Conservation (phyloP, 30 jellyfish, hydroid and myxozoan species). For the Cassiopea xamachana region DNA sequence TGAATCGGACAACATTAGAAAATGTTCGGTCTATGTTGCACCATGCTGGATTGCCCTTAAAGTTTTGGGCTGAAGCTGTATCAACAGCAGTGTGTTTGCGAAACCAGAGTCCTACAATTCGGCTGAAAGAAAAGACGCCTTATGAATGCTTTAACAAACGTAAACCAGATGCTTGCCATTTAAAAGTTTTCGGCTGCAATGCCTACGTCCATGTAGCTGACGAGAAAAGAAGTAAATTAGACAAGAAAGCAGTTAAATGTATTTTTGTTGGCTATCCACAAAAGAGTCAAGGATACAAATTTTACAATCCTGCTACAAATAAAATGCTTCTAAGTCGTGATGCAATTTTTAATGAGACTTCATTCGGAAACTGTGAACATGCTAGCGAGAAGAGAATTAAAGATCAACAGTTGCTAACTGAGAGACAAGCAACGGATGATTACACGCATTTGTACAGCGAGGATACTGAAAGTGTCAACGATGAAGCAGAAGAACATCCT, state of each 20-base stretch:
- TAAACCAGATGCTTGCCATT: background rate
- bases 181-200: conserved; percentile 38
- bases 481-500: conserved; percentile 2
- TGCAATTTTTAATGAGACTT: background rate
- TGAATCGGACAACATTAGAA: too few relatives aligned
- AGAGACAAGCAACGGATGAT: background rate
- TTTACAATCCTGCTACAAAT: conserved; percentile 6
- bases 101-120: conserved; percentile 43
- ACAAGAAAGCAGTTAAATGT: conserved; percentile 16
- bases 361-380: background rate
- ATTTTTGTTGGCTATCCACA: conserved; percentile 41
- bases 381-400: conserved; percentile 1
- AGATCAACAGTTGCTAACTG: background rate
- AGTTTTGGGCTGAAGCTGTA: conserved; percentile 51
- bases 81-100: conserved; percentile 25
- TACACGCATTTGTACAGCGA: conserved; percentile 17
- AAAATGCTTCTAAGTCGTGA: conserved; percentile 21
- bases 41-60: conserved; percentile 7
- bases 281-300: conserved; percentile 11
- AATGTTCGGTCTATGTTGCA: conserved; percentile 12
- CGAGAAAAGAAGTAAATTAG: conserved; percentile 6
- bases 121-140: conserved; percentile 4
- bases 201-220: conserved; percentile 14
- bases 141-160: background rate
- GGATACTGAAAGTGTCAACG: background rate